Base-by-base conservation (phyloP, 2,888 invertebrate genomes). In the Amiota mariae region DNA sequence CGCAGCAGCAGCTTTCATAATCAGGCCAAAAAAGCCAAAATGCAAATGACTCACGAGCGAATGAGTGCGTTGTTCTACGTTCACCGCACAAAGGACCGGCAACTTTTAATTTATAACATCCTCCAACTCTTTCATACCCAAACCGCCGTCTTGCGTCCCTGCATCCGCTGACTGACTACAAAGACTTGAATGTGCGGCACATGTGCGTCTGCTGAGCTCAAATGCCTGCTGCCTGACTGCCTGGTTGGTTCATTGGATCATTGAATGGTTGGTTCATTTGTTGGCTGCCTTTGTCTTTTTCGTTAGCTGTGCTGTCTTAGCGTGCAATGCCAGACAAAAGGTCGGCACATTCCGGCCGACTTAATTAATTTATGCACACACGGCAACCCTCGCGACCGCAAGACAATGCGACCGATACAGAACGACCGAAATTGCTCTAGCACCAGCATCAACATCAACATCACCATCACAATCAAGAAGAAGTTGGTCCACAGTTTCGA, bases 1-100 rank as follows among this genome's bases (percentile, higher is more conserved):
- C 88, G 85, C 88, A 87, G 88, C 87, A 88, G 88, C 87, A 88
- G 88, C 87, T 87, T 88, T 87, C 88, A 87, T 88, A 87, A 88
- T 87, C 87, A 88, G 88, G 76, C 85, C 81, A 81, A 83, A 77
- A 77, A 77, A 79, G 83, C 78, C 82, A 81, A 87, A 83, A 87
- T 87, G 88, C 87, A 87, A 87, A 88, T 87, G 87, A 88, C 82
- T 85, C 80, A 85, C 84, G 57, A 57, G 70, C 18, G 49, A 48
- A 49, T 48, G 49, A 48, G 49, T 18, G 48, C 47, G 47, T 47
- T 36, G 46, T 47, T 46, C 56, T 24, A 15, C 64, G 46, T n/a
- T 20, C 54, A 51, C 48, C 75, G 79, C 77, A 84, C 83, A 84
- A 85, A 84, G 86, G 79, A 80, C 79, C 81, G 73, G 80, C 82